These are phyloP conservation scores for Andrena camellia DNA, from an alignment of 2,888 invertebrate genomes.

Conservation along the genomic window DNA sequence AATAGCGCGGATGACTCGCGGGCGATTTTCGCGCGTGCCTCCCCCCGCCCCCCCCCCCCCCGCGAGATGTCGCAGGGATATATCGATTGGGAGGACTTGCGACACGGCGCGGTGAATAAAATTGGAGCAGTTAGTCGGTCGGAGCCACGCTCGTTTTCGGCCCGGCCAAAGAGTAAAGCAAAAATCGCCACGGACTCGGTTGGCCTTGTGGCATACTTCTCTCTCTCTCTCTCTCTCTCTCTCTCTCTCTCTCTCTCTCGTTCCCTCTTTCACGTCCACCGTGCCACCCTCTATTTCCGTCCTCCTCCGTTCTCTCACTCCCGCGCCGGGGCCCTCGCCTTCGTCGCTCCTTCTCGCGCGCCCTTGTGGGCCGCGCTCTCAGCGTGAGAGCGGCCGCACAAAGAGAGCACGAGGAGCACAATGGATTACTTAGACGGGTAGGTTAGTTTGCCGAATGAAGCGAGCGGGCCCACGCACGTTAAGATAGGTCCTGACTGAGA, in stretches of 20 bases:
- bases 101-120: constrained; percentile 66
- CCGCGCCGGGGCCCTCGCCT: constrained; percentile 37
- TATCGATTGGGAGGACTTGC: constrained; percentile 38
- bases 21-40: neutral
- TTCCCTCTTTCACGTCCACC: constrained; percentile 36
- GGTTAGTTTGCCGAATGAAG: constrained; percentile 83
- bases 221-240: constrained; percentile 54
- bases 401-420: constrained; percentile 81
- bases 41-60: no score
- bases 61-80: constrained; percentile 12
- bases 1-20: neutral
- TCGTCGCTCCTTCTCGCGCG: constrained; percentile 70
- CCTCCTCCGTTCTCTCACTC: constrained; percentile 48
- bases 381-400: constrained; percentile 81
- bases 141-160: constrained; percentile 63
- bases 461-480: constrained; percentile 80
- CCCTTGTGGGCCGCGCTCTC: constrained; percentile 71
- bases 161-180: constrained; percentile 71
- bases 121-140: constrained; percentile 75
- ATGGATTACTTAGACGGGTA: constrained; percentile 83
- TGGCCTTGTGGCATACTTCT: constrained; percentile 82
- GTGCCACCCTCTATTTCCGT: constrained; percentile 55
- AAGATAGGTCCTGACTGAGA: constrained; percentile 83
- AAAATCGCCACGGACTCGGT: constrained; percentile 75
- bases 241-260: constrained; percentile 51